A percentile compares a stretch with the other conserved stretches of the same genome.
These are phyloP conservation scores for Gymnopithys bicolor DNA, from an alignment of 2,797 vertebrate species.

Conservation along the genomic window DNA sequence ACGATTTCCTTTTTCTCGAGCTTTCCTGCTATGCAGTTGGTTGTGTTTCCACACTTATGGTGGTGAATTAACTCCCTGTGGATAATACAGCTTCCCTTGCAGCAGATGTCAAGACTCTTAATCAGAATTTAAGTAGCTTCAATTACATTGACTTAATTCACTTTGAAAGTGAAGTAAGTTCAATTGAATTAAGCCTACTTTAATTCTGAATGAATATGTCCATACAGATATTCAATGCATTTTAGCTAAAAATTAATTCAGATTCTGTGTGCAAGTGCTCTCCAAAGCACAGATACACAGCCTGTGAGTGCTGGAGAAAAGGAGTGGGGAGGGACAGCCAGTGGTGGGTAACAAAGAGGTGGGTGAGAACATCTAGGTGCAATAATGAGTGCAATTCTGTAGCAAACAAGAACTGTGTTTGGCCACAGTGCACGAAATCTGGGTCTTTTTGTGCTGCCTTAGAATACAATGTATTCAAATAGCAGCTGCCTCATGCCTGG, in stretches of 20 bases:
- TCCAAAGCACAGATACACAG: not conserved
- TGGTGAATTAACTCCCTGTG: slow-evolving; percentile 64
- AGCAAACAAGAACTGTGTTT: not conserved
- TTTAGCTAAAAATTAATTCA: slow-evolving; percentile 20
- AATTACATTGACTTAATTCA: slow-evolving; percentile 59
- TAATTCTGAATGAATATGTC: slow-evolving; percentile 33
- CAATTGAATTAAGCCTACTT: slow-evolving; percentile 53
- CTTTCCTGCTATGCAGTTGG: slow-evolving; percentile 47
- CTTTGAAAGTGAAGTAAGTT: slow-evolving; percentile 51
- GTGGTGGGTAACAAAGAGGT: not conserved
- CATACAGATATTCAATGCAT: slow-evolving; percentile 27
- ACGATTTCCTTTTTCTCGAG: slow-evolving; percentile 25
- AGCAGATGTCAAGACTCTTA: slow-evolving; percentile 64
- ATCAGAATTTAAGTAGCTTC: slow-evolving; percentile 67
- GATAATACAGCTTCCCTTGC: slow-evolving; percentile 45
- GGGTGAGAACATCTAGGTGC: not conserved
- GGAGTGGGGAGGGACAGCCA: not conserved
- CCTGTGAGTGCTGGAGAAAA: not conserved
- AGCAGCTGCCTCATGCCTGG: not conserved
- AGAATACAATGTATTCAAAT: not conserved
- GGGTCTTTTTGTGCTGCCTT: not conserved
- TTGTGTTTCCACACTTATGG: slow-evolving; percentile 46
- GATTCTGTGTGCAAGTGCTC: not conserved
- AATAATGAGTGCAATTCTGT: not conserved
- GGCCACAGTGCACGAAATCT: not conserved